phyloP scores from a whole-genome alignment of 2,888 invertebrate genomes.

The Orchesellides sinensis region DNA sequence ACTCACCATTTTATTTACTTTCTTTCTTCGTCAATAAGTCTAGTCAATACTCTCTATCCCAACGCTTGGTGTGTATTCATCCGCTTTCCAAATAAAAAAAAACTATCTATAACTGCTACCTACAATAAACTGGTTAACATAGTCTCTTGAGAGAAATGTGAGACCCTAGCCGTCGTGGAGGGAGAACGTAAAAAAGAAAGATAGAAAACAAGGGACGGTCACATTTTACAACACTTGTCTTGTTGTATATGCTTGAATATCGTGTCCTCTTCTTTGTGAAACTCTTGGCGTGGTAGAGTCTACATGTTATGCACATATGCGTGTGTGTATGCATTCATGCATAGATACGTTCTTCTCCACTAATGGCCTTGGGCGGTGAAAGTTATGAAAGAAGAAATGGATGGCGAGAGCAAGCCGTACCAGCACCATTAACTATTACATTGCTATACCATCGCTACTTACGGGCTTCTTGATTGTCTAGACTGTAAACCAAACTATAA shows the following conservation, averaged over 20 bases:
- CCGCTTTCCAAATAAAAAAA: slow-evolving; percentile 28
- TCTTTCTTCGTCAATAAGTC: slow-evolving; percentile 52
- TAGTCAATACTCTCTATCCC: slow-evolving; percentile 14
- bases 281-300: neutral
- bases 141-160: slow-evolving; percentile 34
- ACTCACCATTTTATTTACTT: slow-evolving; percentile 65
- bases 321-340: slow-evolving; percentile 44
- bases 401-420: no score
- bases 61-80: neutral
- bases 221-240: neutral
- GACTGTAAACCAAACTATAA: neutral
- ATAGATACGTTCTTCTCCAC: slow-evolving; percentile 41
- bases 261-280: no score
- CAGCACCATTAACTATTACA: no score
- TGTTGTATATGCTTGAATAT: neutral
- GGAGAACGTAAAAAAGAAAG: slow-evolving; percentile 16
- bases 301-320: neutral
- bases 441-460: slow-evolving; percentile 20
- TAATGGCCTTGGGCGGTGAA: slow-evolving; percentile 60
- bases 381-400: slow-evolving; percentile 43
- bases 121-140: slow-evolving; percentile 48
- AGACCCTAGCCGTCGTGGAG: no score
- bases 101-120: slow-evolving; percentile 48
- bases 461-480: neutral
- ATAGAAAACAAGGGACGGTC: slow-evolving; percentile 3